Conservation (phyloP, 2,113 vertebrate species). For the Pelobates fuscus region DNA sequence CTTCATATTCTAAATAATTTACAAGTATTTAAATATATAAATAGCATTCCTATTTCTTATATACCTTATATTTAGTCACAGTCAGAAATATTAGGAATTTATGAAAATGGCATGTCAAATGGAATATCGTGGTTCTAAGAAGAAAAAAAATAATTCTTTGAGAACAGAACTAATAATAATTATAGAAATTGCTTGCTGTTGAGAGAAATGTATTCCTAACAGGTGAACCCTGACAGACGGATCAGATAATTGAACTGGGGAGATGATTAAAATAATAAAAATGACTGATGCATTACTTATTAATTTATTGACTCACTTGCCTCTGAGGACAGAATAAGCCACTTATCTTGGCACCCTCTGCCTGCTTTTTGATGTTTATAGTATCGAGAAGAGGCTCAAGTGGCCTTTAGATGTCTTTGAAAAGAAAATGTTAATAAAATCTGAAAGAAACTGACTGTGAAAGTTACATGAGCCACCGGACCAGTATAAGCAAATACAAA, state of each 20-base stretch:
- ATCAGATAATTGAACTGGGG: background rate
- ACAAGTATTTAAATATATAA: too few relatives aligned
- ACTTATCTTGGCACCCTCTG: background rate
- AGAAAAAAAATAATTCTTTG: slow-evolving; percentile 3
- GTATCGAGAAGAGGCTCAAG: too few relatives aligned
- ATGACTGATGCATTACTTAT: slow-evolving; percentile 7
- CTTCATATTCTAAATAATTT: too few relatives aligned
- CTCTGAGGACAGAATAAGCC: background rate
- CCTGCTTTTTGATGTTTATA: background rate
- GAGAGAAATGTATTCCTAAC: slow-evolving; percentile 6
- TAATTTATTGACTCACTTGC: background rate
- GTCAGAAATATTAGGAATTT: too few relatives aligned
- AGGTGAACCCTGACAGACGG: background rate
- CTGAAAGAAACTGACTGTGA: too few relatives aligned
- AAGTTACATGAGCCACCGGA: too few relatives aligned
- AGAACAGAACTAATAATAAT: background rate
- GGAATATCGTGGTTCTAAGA: background rate
- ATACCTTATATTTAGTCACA: too few relatives aligned
- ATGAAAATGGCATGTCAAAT: slow-evolving; percentile 1
- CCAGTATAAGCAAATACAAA: too few relatives aligned
- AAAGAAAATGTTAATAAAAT: too few relatives aligned
- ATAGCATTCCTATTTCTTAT: too few relatives aligned
- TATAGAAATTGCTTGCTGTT: slow-evolving; percentile 4
- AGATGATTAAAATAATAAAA: slow-evolving; percentile 15
- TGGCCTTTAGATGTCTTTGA: too few relatives aligned